Evolutionary conservation across 2,797 vertebrate genomes (phyloP).

Genomic region (Dermochelys coriacea): DNA sequence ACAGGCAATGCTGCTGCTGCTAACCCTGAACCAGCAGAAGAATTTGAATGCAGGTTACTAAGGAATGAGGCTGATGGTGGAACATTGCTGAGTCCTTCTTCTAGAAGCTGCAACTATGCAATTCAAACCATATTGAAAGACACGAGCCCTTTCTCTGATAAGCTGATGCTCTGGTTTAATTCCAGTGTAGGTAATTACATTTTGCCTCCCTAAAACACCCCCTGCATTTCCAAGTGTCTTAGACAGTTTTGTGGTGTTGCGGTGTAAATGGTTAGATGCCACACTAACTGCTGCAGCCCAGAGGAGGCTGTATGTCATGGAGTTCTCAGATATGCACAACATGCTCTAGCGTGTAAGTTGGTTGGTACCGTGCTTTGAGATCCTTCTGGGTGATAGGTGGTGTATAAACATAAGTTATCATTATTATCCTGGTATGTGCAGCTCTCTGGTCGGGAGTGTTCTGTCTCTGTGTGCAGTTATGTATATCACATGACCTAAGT

Average conservation of each 20-base stretch:
- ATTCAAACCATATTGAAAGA: not conserved
- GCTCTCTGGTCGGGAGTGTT: conserved; percentile 27
- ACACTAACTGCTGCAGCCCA: conserved; percentile 7
- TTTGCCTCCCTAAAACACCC: fast-evolving
- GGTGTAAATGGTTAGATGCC: not conserved
- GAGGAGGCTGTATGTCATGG: not conserved
- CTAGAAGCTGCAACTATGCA: not conserved
- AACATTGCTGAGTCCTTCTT: not conserved
- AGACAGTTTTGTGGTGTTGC: not conserved
- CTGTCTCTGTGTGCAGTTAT: conserved; percentile 38
- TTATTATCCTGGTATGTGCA: not conserved
- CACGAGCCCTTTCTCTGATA: not conserved
- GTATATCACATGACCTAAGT: conserved; percentile 29
- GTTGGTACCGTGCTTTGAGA: not conserved
- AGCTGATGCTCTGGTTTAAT: conserved; percentile 50
- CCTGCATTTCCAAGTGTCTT: not conserved
- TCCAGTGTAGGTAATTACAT: conserved; percentile 13
- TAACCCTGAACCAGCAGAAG: not conserved
- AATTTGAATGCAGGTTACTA: fast-evolving
- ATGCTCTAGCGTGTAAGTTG: conserved; percentile 2
- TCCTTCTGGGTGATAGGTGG: conserved; percentile 36
- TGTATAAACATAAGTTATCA: not conserved
- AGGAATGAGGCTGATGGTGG: not conserved
- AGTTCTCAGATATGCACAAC: not conserved
- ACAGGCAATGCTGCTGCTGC: not conserved